Percentiles rank a stretch among this genome's conserved stretches.
phyloP scores from a whole-genome alignment of 2,888 invertebrate species.

The Lordiphosa andalusiaca region DNA sequence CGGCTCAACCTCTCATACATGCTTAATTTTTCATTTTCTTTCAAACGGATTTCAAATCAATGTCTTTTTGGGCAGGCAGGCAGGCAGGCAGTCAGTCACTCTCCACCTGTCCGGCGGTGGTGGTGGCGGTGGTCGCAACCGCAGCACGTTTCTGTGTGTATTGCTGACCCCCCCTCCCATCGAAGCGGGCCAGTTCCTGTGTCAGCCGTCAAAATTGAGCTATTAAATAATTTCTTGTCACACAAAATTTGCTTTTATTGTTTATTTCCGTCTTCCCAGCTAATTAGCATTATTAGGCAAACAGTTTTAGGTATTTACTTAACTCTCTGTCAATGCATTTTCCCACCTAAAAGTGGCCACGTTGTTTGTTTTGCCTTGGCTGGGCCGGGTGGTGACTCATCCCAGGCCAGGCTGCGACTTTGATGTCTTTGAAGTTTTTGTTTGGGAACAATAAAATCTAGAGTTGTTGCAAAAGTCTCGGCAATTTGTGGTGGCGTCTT shows the following conservation, averaged over 20 bases:
- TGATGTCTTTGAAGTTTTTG: slow-evolving; percentile 71
- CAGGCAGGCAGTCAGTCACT: slow-evolving; percentile 7
- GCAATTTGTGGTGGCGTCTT: slow-evolving; percentile 54
- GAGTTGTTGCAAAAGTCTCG: slow-evolving; percentile 36
- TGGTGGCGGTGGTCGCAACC: slow-evolving; percentile 46
- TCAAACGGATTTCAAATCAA: slow-evolving; percentile 68
- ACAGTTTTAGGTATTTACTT: slow-evolving; percentile 60
- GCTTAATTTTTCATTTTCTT: slow-evolving; percentile 65
- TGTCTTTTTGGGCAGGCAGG: slow-evolving; percentile 17
- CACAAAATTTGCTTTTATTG: slow-evolving; percentile 74
- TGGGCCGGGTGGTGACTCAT: slow-evolving; percentile 42
- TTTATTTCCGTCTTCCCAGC: slow-evolving; percentile 71
- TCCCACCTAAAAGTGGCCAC: neutral
- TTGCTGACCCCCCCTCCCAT: too few species aligned
- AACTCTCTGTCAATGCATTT: slow-evolving; percentile 3
- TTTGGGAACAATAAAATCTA: slow-evolving; percentile 54
- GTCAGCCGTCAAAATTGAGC: slow-evolving; percentile 58
- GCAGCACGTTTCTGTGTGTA: slow-evolving; percentile 49
- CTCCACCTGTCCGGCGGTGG: slow-evolving; percentile 19
- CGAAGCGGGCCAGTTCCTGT: too few species aligned
- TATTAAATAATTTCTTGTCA: slow-evolving; percentile 76
- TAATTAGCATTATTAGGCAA: slow-evolving; percentile 69
- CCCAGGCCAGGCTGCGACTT: slow-evolving; percentile 42
- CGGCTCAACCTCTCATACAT: slow-evolving; percentile 49
- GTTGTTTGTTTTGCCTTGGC: slow-evolving; percentile 19